These are phyloP conservation scores for Xenops minutus DNA, from an alignment of 2,797 vertebrate genomes.

Conservation along the genomic window DNA sequence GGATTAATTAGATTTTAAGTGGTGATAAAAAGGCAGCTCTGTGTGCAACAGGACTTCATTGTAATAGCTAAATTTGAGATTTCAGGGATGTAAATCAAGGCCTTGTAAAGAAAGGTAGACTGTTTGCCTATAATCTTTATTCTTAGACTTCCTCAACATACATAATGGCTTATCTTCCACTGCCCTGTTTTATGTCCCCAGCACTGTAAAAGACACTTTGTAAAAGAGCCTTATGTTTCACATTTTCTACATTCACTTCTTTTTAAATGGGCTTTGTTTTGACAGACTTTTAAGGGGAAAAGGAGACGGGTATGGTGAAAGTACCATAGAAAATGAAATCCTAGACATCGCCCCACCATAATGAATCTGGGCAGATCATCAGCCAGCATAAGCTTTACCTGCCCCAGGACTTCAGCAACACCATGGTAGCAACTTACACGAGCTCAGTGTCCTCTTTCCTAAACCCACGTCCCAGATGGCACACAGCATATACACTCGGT, in stretches of 20 bases:
- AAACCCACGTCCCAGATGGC: background rate
- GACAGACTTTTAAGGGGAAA: constrained; percentile 49
- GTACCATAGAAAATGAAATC: constrained; percentile 40
- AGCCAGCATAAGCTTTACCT: background rate
- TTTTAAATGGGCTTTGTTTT: constrained; percentile 67
- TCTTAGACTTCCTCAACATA: constrained; percentile 74
- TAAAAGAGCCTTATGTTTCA: constrained; percentile 64
- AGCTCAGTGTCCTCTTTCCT: constrained; percentile 40
- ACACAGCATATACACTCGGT: background rate
- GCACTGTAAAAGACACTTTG: constrained; percentile 59
- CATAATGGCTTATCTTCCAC: constrained; percentile 63
- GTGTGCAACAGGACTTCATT: constrained; percentile 83
- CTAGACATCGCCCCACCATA: constrained; percentile 42
- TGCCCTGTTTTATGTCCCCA: constrained; percentile 53
- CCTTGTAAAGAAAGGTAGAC: constrained; percentile 78
- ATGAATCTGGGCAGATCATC: constrained; percentile 13
- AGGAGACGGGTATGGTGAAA: constrained; percentile 43
- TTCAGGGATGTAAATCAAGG: constrained; percentile 76
- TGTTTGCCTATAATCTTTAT: constrained; percentile 78
- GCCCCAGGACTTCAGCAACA: constrained; percentile 1
- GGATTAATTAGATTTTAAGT: constrained; percentile 88
- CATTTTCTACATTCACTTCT: constrained; percentile 62
- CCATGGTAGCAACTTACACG: constrained; percentile 11
- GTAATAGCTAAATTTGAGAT: constrained; percentile 79
- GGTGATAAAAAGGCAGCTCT: constrained; percentile 81